Conservation (phyloP, 2,888 invertebrate species). For the Leptopilina syphax region DNA sequence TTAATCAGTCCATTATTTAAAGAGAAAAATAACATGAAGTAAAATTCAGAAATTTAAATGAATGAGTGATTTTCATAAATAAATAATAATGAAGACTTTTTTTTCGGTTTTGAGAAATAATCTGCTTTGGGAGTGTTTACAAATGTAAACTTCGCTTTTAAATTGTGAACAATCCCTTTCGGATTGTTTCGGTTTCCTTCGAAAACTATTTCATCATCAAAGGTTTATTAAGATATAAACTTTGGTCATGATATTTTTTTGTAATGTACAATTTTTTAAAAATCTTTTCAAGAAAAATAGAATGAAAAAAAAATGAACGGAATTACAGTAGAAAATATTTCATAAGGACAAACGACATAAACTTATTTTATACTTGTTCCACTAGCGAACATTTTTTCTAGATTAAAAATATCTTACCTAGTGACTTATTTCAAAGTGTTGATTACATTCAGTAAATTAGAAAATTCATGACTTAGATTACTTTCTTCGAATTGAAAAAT, state of each 20-base stretch:
- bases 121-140: neutral
- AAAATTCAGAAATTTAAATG: neutral
- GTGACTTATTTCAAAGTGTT: neutral
- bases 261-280: neutral
- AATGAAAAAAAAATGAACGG: neutral
- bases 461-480: constrained; percentile 6
- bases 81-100: neutral
- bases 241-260: neutral
- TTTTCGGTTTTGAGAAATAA: neutral
- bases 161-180: too few relatives aligned
- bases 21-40: neutral
- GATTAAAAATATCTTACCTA: constrained; percentile 8
- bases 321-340: neutral
- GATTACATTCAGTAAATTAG: constrained; percentile 10
- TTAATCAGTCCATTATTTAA: neutral
- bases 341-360: neutral
- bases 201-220: constrained; percentile 3
- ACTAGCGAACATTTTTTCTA: neutral
- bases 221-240: neutral
- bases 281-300: neutral
- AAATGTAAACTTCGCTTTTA: too few relatives aligned
- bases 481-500: neutral
- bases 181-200: too few relatives aligned
- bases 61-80: neutral
- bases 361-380: neutral